These are phyloP conservation scores for Asarcornis scutulata DNA, from an alignment of 2,113 vertebrate genomes.

Conservation along the genomic window DNA sequence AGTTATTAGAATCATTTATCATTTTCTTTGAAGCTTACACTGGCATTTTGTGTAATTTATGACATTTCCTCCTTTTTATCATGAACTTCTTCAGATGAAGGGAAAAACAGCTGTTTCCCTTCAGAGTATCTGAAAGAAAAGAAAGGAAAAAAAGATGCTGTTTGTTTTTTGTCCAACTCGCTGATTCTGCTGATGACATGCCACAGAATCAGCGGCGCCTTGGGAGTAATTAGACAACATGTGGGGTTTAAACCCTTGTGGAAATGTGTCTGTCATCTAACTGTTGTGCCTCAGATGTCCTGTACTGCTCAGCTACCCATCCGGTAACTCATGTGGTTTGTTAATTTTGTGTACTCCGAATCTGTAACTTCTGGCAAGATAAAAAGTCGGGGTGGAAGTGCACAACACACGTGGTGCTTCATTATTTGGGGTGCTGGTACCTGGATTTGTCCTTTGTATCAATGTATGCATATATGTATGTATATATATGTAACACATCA, in stretches of 20 bases:
- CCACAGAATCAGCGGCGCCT: constrained; percentile 65
- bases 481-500: neutral
- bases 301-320: constrained; percentile 60
- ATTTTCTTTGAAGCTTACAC: constrained; percentile 81
- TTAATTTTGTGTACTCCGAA: constrained; percentile 4
- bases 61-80: constrained; percentile 79
- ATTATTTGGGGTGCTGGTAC: neutral
- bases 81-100: constrained; percentile 76
- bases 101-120: constrained; percentile 77
- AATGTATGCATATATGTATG: too few species aligned
- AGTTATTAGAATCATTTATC: constrained; percentile 82
- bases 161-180: constrained; percentile 72
- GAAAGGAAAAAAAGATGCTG: constrained; percentile 66
- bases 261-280: constrained; percentile 62
- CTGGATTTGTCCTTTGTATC: neutral
- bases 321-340: constrained; percentile 28
- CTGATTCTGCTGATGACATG: constrained; percentile 68
- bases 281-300: constrained; percentile 68
- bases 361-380: neutral
- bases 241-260: constrained; percentile 65
- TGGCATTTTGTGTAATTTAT: constrained; percentile 82
- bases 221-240: constrained; percentile 51
- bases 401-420: neutral
- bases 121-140: constrained; percentile 68
- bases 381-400: neutral